Base-by-base conservation (phyloP, 2,797 vertebrate genomes). In the Propithecus deckenii region DNA sequence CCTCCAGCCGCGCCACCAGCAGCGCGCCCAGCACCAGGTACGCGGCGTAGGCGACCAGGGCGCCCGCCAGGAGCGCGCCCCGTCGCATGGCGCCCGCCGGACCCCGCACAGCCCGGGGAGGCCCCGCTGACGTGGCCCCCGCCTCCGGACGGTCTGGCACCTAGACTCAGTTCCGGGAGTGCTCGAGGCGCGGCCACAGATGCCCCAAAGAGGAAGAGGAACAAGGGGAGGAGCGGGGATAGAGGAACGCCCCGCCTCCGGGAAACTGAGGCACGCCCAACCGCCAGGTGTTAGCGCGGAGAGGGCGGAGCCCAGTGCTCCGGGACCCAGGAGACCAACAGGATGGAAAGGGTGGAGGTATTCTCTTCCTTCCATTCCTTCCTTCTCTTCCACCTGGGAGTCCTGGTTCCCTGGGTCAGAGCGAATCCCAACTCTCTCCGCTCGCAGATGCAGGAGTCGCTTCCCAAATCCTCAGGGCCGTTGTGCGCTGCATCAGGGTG, bases 21-120 rank as follows among this genome's bases (percentile, higher is more conserved):
- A 99, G 98, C 0, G 99, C 99, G 5, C 99, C 99, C 92, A 99
- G 98, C 91, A 99, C 91, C 97, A 99, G 98, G 98, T 99, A 99
- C 86, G 96, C 96, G 78, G 99, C 12, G 80, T 99, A 99, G 1
- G 98, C 98, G 4, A 98, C 92, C 3, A 99, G 25, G 55, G 99
- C 98, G 69, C 98, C 97, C 1, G 97, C 91, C 17, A 99, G 98
- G 95, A 99, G 97, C 80, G 98, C 97, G 95, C 99, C 99, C 76
- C 99, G 98, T 91, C 69, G 94, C 98, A 98, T 98, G 84, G 92
- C 97, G 11, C 89, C 87, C n/a, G 18, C 57, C 18, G 20, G 35
- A 32, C 71, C 55, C 80, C 25, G 72, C 85, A 10, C n/a, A 25
- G 69, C 28, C 63, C 94, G 59, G 55, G 7, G 83, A 86, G 18